Base-by-base conservation (phyloP, 2,797 vertebrate species). In the Craterocephalus amniculus region DNA sequence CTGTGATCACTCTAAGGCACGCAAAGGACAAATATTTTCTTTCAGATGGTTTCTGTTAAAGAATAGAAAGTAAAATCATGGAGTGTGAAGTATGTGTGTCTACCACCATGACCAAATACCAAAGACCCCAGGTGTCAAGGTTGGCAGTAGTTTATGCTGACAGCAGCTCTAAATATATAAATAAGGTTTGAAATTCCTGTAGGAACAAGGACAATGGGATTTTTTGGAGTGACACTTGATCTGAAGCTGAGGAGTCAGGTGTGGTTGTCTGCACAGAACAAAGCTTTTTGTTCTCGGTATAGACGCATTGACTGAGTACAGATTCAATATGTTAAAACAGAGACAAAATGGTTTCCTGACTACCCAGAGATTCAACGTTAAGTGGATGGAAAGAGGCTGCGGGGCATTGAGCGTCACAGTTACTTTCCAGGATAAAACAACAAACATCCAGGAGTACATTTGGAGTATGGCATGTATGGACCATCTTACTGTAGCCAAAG, bases 151-250 rank as follows among this genome's bases (percentile, higher is more conserved):
- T 79, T 88, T 77, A 80, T 6, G 54, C 78, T 79, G 84, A 86
- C 84, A 79, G 76, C 86, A 85, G 84, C 79, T 89, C 70, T 85
- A 89, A 90, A 92, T 90, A 91, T 73, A 88, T 59, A 74, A 67
- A 61, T 58, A 63, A 35, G 74, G 83, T 80, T 68, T 92, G 80
- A 24, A n/a, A 71, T 91, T 85, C 81, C 88, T 65, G 66, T 22
- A 61, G 68, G 76, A 79, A 68, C 63, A 62, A 63, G 62, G 73
- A 66, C 34, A 31, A 52, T 45, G 63, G 71, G 75, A 86, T 81
- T 82, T 69, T 86, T 86, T n/a, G 48, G 48, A 48, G 68, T 80
- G 85, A 87, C 89, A 91, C 83, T 68, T 62, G 85, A 87, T 73
- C 62, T 68, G 59, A 63, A 49, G 68, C 62, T 40, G 13, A 32